Evolutionary conservation across 1,140 invertebrate genomes (phyloP).

Genomic region (Trachymyrmex cornetzi): DNA sequence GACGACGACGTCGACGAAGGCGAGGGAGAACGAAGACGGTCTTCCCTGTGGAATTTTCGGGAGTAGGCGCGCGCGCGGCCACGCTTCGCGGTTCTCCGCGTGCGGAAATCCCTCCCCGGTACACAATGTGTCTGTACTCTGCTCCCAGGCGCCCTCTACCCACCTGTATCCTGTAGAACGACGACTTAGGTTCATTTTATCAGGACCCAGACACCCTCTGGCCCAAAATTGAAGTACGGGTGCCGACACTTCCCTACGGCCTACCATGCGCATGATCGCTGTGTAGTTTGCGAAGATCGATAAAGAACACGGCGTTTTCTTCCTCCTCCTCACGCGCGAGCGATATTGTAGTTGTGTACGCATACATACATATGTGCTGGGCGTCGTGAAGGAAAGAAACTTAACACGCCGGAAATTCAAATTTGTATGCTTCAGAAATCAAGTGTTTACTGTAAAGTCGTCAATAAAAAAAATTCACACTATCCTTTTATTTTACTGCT

Average conservation of each 20-base stretch:
- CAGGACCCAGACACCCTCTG: conserved; percentile 44
- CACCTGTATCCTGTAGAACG: not conserved
- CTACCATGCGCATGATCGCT: conserved; percentile 69
- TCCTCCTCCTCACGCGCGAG: not conserved
- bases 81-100: not conserved
- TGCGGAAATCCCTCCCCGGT: not conserved
- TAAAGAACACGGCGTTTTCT: conserved; percentile 68
- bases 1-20: conserved; percentile 8
- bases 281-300: conserved; percentile 67
- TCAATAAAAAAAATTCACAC: not conserved
- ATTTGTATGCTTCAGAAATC: not conserved
- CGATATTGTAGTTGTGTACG: not conserved
- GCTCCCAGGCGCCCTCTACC: conserved; percentile 1
- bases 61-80: not conserved
- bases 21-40: conserved; percentile 18
- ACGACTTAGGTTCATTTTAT: conserved; percentile 23
- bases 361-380: too few species aligned
- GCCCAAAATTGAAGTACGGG: conserved; percentile 68
- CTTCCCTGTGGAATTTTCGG: conserved; percentile 50
- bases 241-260: conserved; percentile 53
- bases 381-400: not conserved
- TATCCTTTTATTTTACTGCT: not conserved
- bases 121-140: not conserved
- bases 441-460: not conserved
- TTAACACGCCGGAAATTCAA: not conserved